Evolutionary conservation across 2,888 invertebrate species (phyloP).

Genomic region (Fissipunctia ypsillon): DNA sequence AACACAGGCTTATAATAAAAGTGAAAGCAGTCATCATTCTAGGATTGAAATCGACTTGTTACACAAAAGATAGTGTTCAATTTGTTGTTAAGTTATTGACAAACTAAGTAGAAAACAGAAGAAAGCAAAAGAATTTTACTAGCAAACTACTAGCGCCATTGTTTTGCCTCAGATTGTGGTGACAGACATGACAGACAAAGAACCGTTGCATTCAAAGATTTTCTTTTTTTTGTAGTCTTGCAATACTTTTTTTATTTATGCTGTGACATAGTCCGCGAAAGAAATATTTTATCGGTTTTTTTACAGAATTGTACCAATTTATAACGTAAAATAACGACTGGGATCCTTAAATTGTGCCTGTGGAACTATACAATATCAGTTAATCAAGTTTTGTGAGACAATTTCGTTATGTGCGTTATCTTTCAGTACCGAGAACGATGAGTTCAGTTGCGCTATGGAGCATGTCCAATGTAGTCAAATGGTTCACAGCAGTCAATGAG

Average conservation of each 20-base stretch:
- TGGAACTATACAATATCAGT: constrained; percentile 42
- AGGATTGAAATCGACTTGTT: not conserved
- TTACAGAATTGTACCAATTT: constrained; percentile 50
- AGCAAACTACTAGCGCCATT: constrained; percentile 53
- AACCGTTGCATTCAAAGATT: constrained; percentile 77
- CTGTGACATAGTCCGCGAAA: constrained; percentile 69
- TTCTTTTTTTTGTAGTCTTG: constrained; percentile 64
- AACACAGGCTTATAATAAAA: too few species aligned
- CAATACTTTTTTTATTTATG: constrained; percentile 76
- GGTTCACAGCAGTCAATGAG: constrained; percentile 82
- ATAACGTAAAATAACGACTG: constrained; percentile 34
- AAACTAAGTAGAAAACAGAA: not conserved
- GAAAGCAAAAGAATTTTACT: not conserved
- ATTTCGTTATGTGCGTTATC: constrained; percentile 59
- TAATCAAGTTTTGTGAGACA: constrained; percentile 47
- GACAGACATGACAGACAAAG: constrained; percentile 15
- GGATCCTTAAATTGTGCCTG: constrained; percentile 45
- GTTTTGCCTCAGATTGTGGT: not conserved
- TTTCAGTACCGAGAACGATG: constrained; percentile 72
- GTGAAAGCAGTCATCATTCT: not conserved
- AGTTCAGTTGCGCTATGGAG: constrained; percentile 77
- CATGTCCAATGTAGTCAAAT: constrained; percentile 86
- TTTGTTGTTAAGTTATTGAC: too few species aligned
- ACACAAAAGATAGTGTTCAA: not conserved
- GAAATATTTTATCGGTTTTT: constrained; percentile 57